A percentile compares a stretch with the other conserved stretches of the same genome.
Evolutionary conservation across 1,140 invertebrate species (phyloP).

Genomic region (Bombus pascuorum): DNA sequence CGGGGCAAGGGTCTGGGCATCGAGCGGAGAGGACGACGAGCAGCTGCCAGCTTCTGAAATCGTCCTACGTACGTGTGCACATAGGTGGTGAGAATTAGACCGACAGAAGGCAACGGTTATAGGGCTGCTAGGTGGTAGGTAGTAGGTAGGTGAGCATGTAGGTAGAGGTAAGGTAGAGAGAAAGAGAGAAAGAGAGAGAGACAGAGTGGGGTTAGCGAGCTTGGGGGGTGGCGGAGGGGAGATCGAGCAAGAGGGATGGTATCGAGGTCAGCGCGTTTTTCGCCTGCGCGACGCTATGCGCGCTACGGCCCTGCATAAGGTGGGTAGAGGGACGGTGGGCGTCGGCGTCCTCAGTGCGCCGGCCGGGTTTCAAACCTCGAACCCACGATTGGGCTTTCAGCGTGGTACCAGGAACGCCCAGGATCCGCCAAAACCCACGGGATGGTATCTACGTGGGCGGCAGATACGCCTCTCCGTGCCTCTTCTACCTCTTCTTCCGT

Average conservation of each 20-base stretch:
- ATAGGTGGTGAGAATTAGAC: conserved; percentile 67
- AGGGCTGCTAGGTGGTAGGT: conserved; percentile 20
- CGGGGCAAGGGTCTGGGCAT: not conserved
- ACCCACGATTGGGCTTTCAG: conserved; percentile 79
- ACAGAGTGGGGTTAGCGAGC: conserved; percentile 21
- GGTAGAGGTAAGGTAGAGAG: not conserved
- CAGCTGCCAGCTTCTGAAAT: conserved; percentile 54
- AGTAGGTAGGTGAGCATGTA: not conserved
- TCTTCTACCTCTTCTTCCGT: conserved; percentile 66
- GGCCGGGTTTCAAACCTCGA: conserved; percentile 78
- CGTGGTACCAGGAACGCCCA: conserved; percentile 79
- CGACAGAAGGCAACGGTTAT: conserved; percentile 52
- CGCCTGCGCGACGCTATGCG: conserved; percentile 79
- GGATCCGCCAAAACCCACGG: conserved; percentile 77
- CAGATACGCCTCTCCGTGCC: conserved; percentile 77
- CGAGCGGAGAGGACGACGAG: conserved; percentile 4
- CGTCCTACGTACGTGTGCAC: conserved; percentile 55
- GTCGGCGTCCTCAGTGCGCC: conserved; percentile 79
- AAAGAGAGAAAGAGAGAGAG: too few relatives aligned
- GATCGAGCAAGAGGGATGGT: conserved; percentile 62
- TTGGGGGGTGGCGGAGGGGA: conserved; percentile 5
- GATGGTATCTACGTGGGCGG: conserved; percentile 76
- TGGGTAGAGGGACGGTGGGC: conserved; percentile 75
- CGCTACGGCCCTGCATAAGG: conserved; percentile 73
- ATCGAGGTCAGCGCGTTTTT: conserved; percentile 82